Percentiles rank a stretch among this genome's conserved stretches.
These are phyloP conservation scores for Calameuta idolon DNA, from an alignment of 2,888 invertebrate genomes.

Conservation along the genomic window DNA sequence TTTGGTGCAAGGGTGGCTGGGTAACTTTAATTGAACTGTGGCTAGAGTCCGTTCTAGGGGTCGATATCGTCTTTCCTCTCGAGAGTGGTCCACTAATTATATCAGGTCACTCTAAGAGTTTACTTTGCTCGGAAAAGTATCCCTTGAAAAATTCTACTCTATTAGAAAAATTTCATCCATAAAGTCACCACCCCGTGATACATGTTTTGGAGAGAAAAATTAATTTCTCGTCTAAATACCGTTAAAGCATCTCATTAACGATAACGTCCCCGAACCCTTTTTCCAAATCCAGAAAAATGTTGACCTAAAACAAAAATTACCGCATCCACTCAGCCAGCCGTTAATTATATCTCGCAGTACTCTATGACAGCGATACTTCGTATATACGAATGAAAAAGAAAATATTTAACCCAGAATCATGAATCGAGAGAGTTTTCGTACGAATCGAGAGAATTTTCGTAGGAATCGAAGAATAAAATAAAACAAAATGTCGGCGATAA, in stretches of 20 bases:
- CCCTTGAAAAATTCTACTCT: neutral
- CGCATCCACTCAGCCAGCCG: too few relatives aligned
- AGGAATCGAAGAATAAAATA: neutral
- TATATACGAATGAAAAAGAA: too few relatives aligned
- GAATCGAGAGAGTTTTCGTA: too few relatives aligned
- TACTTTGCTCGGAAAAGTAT: neutral
- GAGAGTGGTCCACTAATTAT: slow-evolving; percentile 46
- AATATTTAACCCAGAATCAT: too few relatives aligned
- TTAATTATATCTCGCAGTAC: too few relatives aligned
- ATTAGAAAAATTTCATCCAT: neutral
- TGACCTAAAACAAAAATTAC: too few relatives aligned
- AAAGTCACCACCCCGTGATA: neutral
- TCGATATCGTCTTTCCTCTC: slow-evolving; percentile 38
- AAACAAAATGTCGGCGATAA: neutral
- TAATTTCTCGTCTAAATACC: too few relatives aligned
- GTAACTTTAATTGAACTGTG: neutral
- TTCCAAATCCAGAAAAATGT: too few relatives aligned
- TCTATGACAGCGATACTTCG: too few relatives aligned
- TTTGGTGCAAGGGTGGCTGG: neutral
- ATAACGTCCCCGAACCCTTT: too few relatives aligned
- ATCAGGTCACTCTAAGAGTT: slow-evolving; percentile 19
- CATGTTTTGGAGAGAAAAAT: too few relatives aligned
- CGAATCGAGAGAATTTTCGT: neutral
- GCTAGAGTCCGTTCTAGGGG: slow-evolving; percentile 10
- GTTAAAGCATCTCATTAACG: too few relatives aligned